Base-by-base conservation (phyloP, 2,113 vertebrate genomes). In the Lota lota region DNA sequence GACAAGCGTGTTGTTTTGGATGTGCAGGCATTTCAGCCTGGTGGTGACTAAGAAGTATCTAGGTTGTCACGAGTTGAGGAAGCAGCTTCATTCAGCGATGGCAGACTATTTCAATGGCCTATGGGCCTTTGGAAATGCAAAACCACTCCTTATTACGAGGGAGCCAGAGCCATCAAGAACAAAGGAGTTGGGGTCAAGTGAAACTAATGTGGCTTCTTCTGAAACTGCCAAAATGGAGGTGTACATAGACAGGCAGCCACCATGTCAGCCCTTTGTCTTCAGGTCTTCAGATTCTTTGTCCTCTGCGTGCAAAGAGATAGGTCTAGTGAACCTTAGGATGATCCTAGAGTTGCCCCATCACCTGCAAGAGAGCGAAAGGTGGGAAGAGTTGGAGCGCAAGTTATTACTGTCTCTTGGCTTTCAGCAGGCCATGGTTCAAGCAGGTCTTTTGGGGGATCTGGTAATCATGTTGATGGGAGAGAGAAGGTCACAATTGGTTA, bases 301-400 rank as follows among this genome's bases (percentile, higher is more conserved):
- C 18, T 70, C 68, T 28, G 62, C 33, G 59, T 60, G 63, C 22
- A 61, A 53, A 66, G 50, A 68, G 11, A 15, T 1, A 2, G 59
- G 68, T 14, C 24, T 11, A 4, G 73, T 85, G 10, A 90, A 92
- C 68, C 36, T 84, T 22, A 91, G 89, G 66, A 92, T 91, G 79
- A 67, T 91, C n/a, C 18, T 86, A 19, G 91, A 93, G 57, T 61
- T 94, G 36, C 88, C 88, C 0, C 86, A 88, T 86, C 93, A 94
- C 69, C 75, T 94, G 28, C 84, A 73, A 70, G 67, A 82, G 69
- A 88, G 89, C 61, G 70, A 73, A 18, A 86, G 76, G 61, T 73
- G 83, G 66, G 78, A 87, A 22, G 89, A 92, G 72, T 58, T 93
- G 22, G 79, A 83, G 68, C 17, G 2, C 2, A 20, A 64, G 16